Evolutionary conservation across 2,888 invertebrate genomes (phyloP).

Genomic region (Sarcophaga rosellei): DNA sequence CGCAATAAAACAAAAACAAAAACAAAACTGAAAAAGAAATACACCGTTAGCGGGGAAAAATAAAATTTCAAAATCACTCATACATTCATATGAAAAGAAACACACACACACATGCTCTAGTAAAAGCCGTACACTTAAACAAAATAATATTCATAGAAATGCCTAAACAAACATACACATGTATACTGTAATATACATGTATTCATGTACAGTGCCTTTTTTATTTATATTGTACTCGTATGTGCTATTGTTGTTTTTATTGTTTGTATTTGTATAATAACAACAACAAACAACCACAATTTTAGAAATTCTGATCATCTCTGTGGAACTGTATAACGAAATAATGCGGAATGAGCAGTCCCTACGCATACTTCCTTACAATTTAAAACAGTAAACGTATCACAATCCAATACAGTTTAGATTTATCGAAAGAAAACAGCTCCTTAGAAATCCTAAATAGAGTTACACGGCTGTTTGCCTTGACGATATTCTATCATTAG

Average conservation of each 20-base stretch:
- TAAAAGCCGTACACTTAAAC: not conserved
- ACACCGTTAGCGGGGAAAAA: conserved; percentile 49
- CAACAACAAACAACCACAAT: not conserved
- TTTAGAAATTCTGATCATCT: conserved; percentile 7
- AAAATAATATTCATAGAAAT: too few species aligned
- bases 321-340: conserved; percentile 1
- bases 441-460: too few species aligned
- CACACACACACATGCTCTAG: not conserved
- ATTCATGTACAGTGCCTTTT: not conserved
- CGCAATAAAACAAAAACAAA: conserved; percentile 57
- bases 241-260: not conserved
- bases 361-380: too few species aligned
- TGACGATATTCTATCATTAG: too few species aligned
- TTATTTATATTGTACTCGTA: not conserved
- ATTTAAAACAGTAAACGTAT: too few species aligned
- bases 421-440: too few species aligned
- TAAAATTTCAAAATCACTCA: conserved; percentile 15
- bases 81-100: not conserved
- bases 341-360: not conserved
- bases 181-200: not conserved
- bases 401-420: too few species aligned
- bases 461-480: too few species aligned
- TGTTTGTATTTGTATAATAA: not conserved
- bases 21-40: conserved; percentile 55
- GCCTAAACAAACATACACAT: conserved; percentile 12